Conservation (phyloP, 64 coral and sea anemone species). For the Astreopora myriophthalma region DNA sequence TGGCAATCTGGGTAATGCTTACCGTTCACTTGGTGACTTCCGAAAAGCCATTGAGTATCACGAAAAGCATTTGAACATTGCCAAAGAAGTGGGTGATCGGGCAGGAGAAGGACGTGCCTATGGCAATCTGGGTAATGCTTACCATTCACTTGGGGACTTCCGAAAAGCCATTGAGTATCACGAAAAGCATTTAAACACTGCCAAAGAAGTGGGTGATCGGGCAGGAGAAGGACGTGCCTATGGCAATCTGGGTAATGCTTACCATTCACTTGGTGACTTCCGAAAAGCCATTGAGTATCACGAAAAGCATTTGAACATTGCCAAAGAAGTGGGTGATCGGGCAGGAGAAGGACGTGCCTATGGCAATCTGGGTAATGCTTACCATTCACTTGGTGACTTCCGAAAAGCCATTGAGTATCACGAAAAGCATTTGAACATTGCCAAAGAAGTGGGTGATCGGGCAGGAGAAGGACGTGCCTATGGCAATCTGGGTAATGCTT, state of each 20-base stretch:
- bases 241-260: not conserved
- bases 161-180: not conserved
- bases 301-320: not conserved
- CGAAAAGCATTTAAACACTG: not conserved
- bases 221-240: not conserved
- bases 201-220: not conserved
- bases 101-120: too few species aligned
- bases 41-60: too few species aligned
- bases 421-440: not conserved
- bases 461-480: not conserved
- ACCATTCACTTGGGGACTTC: too few species aligned
- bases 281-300: not conserved
- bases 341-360: not conserved
- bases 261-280: not conserved
- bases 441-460: not conserved
- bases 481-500: too few species aligned
- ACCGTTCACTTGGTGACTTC: too few species aligned
- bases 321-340: not conserved
- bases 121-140: too few species aligned
- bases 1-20: too few species aligned
- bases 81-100: too few species aligned
- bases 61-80: too few species aligned
- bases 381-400: not conserved
- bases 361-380: not conserved
- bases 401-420: not conserved